Conservation (phyloP, 2,888 invertebrate species). For the Mythimna loreyi region DNA sequence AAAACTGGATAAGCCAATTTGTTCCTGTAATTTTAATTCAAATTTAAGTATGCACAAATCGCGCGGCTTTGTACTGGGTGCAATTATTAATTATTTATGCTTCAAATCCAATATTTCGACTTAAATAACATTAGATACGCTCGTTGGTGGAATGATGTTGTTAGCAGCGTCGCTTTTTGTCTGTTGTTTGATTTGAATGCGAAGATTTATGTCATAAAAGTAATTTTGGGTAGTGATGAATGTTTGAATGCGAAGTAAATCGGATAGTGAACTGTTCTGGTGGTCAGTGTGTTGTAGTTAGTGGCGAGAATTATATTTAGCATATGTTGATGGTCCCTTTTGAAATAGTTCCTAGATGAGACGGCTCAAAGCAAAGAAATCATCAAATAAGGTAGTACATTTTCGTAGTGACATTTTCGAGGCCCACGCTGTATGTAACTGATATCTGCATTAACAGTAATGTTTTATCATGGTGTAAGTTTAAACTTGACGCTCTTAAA, state of each 20-base stretch:
- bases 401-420: too few relatives aligned
- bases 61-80: slow-evolving; percentile 72
- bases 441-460: too few relatives aligned
- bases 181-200: slow-evolving; percentile 80
- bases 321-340: not conserved
- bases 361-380: too few relatives aligned
- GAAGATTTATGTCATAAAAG: slow-evolving; percentile 75
- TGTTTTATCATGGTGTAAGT: too few relatives aligned
- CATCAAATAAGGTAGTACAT: too few relatives aligned
- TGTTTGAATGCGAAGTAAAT: slow-evolving; percentile 59
- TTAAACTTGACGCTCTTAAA: too few relatives aligned
- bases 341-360: too few relatives aligned
- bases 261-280: slow-evolving; percentile 48
- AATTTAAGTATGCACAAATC: slow-evolving; percentile 67
- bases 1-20: slow-evolving; percentile 53
- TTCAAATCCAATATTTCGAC: slow-evolving; percentile 84
- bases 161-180: slow-evolving; percentile 82
- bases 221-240: slow-evolving; percentile 71
- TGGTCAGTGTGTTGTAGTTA: slow-evolving; percentile 23
- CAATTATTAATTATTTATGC: slow-evolving; percentile 89
- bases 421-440: too few relatives aligned
- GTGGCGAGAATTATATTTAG: not conserved
- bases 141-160: slow-evolving; percentile 85
- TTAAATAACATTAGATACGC: slow-evolving; percentile 85
- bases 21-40: slow-evolving; percentile 59